Conservation (phyloP, 1,140 invertebrate species). For the Ericerus pela region DNA sequence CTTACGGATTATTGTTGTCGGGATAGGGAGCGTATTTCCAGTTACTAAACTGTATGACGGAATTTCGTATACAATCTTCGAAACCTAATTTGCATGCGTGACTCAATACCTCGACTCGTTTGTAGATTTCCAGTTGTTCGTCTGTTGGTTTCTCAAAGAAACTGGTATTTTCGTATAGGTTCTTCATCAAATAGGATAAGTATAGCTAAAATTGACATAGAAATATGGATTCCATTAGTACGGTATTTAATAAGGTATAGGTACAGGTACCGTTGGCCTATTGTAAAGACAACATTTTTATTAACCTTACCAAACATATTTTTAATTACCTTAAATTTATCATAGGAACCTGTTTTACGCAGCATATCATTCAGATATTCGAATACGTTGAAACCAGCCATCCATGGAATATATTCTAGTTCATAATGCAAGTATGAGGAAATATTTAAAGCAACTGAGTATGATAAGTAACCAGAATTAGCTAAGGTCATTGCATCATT, state of each 20-base stretch:
- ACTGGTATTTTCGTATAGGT: slow-evolving; percentile 47
- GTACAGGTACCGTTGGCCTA: background rate
- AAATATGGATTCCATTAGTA: too few relatives aligned
- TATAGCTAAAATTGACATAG: too few relatives aligned
- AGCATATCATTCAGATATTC: slow-evolving; percentile 59
- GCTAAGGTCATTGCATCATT: slow-evolving; percentile 78
- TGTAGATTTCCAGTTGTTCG: slow-evolving; percentile 46
- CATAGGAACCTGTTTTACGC: slow-evolving; percentile 49
- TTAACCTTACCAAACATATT: background rate
- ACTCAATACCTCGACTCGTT: slow-evolving; percentile 49
- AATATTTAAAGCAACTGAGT: slow-evolving; percentile 52
- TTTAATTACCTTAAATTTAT: slow-evolving; percentile 51
- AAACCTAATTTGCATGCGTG: slow-evolving; percentile 54
- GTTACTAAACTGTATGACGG: slow-evolving; percentile 47
- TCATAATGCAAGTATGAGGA: slow-evolving; percentile 58
- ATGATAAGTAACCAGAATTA: slow-evolving; percentile 44
- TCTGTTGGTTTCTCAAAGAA: slow-evolving; percentile 44
- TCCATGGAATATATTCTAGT: slow-evolving; percentile 63
- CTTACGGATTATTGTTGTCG: slow-evolving; percentile 55
- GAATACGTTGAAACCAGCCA: slow-evolving; percentile 49
- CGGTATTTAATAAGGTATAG: background rate
- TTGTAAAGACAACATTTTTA: background rate
- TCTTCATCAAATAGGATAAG: too few relatives aligned
- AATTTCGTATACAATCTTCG: slow-evolving; percentile 48
- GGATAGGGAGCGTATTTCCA: slow-evolving; percentile 50